These are phyloP conservation scores for Thunnus thynnus DNA, from an alignment of 2,113 vertebrate genomes.

Conservation along the genomic window DNA sequence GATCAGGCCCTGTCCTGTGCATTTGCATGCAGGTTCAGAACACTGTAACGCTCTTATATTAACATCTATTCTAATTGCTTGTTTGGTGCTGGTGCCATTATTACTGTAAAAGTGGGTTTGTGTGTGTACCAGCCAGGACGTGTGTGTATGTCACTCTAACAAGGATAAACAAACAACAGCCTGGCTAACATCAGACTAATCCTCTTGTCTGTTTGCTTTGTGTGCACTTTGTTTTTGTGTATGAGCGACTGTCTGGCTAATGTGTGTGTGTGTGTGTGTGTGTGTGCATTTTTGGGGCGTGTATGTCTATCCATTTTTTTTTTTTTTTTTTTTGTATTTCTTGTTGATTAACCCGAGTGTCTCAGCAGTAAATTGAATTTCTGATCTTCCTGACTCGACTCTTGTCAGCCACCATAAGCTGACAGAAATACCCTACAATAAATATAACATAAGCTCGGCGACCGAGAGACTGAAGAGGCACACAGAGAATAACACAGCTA, in stretches of 20 bases:
- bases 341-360: slow-evolving; percentile 59
- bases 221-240: slow-evolving; percentile 25
- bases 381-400: slow-evolving; percentile 62
- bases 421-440: slow-evolving; percentile 54
- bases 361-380: slow-evolving; percentile 67
- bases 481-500: slow-evolving; percentile 47
- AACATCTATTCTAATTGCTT: slow-evolving; percentile 35
- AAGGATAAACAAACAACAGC: slow-evolving; percentile 61
- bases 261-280: background rate
- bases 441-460: slow-evolving; percentile 59
- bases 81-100: slow-evolving; percentile 25
- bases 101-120: slow-evolving; percentile 11
- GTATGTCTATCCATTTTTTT: background rate
- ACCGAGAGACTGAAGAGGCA: slow-evolving; percentile 43
- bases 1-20: slow-evolving; percentile 4
- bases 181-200: slow-evolving; percentile 57
- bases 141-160: slow-evolving; percentile 31
- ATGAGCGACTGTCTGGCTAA: background rate
- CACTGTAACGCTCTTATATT: slow-evolving; percentile 1
- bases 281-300: background rate
- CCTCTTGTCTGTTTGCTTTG: slow-evolving; percentile 59
- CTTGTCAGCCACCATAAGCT: slow-evolving; percentile 61
- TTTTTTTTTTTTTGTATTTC: background rate
- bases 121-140: slow-evolving; percentile 10
- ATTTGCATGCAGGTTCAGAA: slow-evolving; percentile 13